Evolutionary conservation across 2,113 vertebrate species (phyloP).

Genomic region (Cryptotis parvus): DNA sequence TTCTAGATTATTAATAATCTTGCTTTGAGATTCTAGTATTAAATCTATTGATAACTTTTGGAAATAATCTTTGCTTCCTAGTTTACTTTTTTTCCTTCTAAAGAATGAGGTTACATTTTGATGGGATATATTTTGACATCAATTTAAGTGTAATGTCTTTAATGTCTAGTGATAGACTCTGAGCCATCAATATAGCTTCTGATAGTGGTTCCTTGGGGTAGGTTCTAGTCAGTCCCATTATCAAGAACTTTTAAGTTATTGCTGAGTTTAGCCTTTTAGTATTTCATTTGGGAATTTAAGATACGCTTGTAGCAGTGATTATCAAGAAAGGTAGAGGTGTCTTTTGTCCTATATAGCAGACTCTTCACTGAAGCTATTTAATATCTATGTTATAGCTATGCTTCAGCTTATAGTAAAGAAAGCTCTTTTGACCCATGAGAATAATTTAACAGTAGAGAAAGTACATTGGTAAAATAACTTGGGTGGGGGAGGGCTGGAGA

Average conservation of each 20-base stretch:
- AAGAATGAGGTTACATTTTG: slow-evolving; percentile 20
- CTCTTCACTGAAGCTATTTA: not conserved
- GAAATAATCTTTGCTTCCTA: slow-evolving; percentile 34
- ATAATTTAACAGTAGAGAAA: not conserved
- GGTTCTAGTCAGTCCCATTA: not conserved
- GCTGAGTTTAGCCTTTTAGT: not conserved
- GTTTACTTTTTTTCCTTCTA: not conserved
- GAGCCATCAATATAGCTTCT: slow-evolving; percentile 21
- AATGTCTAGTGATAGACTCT: not conserved
- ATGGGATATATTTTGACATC: slow-evolving; percentile 19
- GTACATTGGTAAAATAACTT: not conserved
- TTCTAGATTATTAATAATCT: not conserved
- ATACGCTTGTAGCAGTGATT: not conserved
- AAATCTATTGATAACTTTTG: slow-evolving; percentile 1
- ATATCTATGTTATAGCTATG: not conserved
- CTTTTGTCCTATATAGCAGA: not conserved
- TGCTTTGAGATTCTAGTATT: not conserved
- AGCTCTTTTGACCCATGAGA: not conserved
- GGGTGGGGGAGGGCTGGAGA: too few species aligned
- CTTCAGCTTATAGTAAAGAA: not conserved
- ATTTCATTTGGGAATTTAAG: slow-evolving; percentile 19
- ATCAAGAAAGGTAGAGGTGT: not conserved
- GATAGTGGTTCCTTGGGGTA: slow-evolving; percentile 1
- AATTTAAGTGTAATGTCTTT: slow-evolving; percentile 47
- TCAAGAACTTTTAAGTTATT: not conserved